phyloP scores from a whole-genome alignment of 1,140 invertebrate genomes.

The Sminthurides bifidus region DNA sequence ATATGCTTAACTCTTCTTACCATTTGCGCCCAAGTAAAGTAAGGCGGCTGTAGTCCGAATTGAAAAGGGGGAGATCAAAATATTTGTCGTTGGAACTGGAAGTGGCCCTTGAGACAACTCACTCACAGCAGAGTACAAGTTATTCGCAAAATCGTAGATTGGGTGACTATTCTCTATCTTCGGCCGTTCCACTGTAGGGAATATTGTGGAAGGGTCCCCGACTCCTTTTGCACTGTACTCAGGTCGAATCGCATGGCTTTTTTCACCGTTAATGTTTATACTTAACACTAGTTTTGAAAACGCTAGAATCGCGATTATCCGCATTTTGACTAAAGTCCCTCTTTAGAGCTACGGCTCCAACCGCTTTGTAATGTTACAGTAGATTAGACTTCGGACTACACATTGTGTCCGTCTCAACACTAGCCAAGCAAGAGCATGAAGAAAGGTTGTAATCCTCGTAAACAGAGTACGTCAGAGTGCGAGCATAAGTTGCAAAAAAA shows the following conservation, averaged over 20 bases:
- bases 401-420: no score
- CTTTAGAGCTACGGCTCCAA: no score
- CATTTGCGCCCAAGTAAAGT: conserved; percentile 11
- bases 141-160: conserved; percentile 20
- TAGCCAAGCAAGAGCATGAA: no score
- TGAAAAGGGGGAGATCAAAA: conserved; percentile 21
- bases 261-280: background rate
- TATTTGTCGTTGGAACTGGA: conserved; percentile 4
- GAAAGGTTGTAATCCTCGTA: no score
- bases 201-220: no score
- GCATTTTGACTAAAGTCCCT: no score
- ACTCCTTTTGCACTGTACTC: background rate
- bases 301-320: background rate
- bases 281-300: background rate
- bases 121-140: conserved; percentile 7
- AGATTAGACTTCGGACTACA: no score
- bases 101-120: background rate
- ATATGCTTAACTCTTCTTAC: no score
- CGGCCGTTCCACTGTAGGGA: background rate
- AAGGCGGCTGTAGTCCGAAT: conserved; percentile 13
- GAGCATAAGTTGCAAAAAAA: no score
- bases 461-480: no score
- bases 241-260: background rate
- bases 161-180: background rate
- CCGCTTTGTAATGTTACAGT: no score